Conservation (phyloP, 2,888 invertebrate genomes). For the Taphrorychus bicolor region DNA sequence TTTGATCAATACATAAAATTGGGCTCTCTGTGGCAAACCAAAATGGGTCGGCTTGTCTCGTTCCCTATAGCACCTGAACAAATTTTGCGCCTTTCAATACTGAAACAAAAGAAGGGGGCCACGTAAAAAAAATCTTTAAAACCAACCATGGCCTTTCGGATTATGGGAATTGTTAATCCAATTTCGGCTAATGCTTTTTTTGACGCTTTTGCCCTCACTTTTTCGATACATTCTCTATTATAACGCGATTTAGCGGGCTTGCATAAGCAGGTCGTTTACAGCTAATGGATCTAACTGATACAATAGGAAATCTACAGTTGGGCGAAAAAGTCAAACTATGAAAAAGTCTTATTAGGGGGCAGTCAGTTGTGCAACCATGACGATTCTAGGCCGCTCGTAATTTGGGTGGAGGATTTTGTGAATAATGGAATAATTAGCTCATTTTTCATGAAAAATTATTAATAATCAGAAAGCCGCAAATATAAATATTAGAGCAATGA, state of each 20-base stretch:
- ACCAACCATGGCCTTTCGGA: neutral
- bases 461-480: neutral
- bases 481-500: neutral
- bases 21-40: no score
- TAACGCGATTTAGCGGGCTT: neutral
- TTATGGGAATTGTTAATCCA: neutral
- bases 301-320: no score
- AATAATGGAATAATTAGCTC: neutral
- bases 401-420: no score
- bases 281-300: neutral
- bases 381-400: no score
- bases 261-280: neutral
- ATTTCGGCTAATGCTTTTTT: neutral
- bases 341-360: no score
- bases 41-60: no score
- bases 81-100: no score
- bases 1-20: no score
- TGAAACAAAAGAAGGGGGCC: neutral
- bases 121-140: neutral
- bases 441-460: neutral
- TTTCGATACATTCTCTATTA: neutral
- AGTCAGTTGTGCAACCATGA: no score
- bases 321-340: no score
- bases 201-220: neutral
- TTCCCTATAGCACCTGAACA: no score